Evolutionary conservation across 2,797 vertebrate species (phyloP).

Genomic region (Artibeus jamaicensis): DNA sequence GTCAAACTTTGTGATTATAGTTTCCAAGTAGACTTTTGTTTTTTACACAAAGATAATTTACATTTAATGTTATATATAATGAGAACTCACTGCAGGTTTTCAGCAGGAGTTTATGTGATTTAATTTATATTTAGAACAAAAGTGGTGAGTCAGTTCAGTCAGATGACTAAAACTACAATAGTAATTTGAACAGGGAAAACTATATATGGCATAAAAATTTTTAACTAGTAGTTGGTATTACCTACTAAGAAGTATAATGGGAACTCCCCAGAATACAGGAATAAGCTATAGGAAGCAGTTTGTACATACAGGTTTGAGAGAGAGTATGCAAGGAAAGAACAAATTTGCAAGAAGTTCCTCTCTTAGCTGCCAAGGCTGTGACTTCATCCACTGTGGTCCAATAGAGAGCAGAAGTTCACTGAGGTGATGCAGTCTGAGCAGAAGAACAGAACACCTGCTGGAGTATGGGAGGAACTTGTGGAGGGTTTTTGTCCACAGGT

Average conservation of each 20-base stretch:
- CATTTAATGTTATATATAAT: background rate
- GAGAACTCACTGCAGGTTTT: background rate
- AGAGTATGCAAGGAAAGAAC: background rate
- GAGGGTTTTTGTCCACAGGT: background rate
- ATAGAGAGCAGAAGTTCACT: background rate
- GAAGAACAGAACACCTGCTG: background rate
- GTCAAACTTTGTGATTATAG: background rate
- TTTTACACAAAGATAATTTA: background rate
- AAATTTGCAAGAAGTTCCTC: background rate
- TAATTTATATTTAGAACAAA: conserved; percentile 21
- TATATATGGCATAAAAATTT: background rate
- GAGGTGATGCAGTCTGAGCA: background rate
- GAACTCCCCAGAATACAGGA: background rate
- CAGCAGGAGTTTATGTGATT: background rate
- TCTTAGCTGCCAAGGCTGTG: background rate
- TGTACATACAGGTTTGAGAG: background rate
- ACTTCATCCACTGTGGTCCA: background rate
- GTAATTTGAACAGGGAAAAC: background rate
- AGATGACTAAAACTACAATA: background rate
- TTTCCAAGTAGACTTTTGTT: background rate
- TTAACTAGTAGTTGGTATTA: background rate
- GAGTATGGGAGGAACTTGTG: background rate
- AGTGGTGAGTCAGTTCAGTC: background rate
- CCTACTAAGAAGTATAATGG: background rate
- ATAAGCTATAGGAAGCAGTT: background rate